phyloP scores from a whole-genome alignment of 2,113 vertebrate species.

The Pristiophorus japonicus region DNA sequence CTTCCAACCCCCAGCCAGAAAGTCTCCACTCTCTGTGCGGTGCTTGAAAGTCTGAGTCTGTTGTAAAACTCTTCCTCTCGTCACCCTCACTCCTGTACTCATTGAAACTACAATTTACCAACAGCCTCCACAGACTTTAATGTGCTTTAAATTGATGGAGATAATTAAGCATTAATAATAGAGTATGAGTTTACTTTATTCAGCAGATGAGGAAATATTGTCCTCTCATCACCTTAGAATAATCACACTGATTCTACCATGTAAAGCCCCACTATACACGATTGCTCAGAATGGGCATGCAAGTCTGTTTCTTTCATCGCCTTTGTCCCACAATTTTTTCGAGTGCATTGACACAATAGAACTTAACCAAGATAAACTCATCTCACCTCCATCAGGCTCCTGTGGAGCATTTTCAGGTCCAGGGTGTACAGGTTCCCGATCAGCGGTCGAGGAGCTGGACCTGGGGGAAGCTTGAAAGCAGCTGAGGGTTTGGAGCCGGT shows the following conservation, averaged over 20 bases:
- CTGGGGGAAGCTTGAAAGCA: slow-evolving; percentile 52
- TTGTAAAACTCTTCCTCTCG: neutral
- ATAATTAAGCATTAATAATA: neutral
- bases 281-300: neutral
- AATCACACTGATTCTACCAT: neutral
- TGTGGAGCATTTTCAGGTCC: slow-evolving; percentile 58
- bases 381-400: slow-evolving; percentile 57
- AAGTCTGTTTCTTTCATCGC: too few species aligned
- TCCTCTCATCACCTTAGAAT: neutral
- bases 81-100: neutral
- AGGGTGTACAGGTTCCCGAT: slow-evolving; percentile 59
- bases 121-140: neutral
- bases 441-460: slow-evolving; percentile 56
- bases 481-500: slow-evolving; percentile 46
- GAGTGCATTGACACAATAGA: neutral
- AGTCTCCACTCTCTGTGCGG: neutral
- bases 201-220: neutral
- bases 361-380: slow-evolving; percentile 4
- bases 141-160: neutral
- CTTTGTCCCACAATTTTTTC: too few species aligned
- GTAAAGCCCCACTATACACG: neutral
- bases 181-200: neutral
- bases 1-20: neutral
- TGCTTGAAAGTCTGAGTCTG: neutral
- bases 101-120: too few species aligned